A percentile compares a stretch with the other conserved stretches of the same genome.
These are phyloP conservation scores for Perodicticus potto DNA, from an alignment of 2,797 vertebrate genomes.

Conservation along the genomic window DNA sequence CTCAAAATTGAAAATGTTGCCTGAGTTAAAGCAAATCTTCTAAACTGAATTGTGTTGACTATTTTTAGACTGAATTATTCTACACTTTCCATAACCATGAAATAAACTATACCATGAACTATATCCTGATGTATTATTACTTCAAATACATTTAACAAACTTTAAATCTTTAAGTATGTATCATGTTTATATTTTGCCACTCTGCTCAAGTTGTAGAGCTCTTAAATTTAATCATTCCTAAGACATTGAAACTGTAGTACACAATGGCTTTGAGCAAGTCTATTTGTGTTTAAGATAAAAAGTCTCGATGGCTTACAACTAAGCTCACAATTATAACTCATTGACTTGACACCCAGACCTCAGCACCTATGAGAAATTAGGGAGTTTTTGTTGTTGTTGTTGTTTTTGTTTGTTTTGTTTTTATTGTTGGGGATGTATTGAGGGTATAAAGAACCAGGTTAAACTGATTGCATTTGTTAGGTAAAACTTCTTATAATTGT, in stretches of 20 bases:
- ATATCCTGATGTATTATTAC: not conserved
- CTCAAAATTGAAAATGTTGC: not conserved
- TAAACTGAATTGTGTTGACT: not conserved
- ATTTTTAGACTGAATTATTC: constrained; percentile 8
- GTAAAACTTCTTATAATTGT: too few species aligned
- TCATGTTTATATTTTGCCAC: not conserved
- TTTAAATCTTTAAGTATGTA: not conserved
- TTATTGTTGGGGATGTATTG: too few species aligned
- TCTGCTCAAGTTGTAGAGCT: not conserved
- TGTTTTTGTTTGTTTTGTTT: not conserved
- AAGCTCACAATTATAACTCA: not conserved
- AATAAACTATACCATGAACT: not conserved
- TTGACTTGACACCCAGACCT: not conserved
- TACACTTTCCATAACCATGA: not conserved
- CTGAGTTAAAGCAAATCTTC: not conserved
- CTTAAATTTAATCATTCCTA: not conserved
- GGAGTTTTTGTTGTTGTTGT: not conserved
- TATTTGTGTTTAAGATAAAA: not conserved
- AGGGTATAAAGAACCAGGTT: too few species aligned
- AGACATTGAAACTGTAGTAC: not conserved
- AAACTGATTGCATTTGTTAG: too few species aligned
- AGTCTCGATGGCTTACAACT: not conserved
- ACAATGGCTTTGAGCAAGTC: not conserved
- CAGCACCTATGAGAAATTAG: not conserved
- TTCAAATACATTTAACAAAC: not conserved